Conservation (phyloP, 2,888 invertebrate species). For the Eristalis tenax region DNA sequence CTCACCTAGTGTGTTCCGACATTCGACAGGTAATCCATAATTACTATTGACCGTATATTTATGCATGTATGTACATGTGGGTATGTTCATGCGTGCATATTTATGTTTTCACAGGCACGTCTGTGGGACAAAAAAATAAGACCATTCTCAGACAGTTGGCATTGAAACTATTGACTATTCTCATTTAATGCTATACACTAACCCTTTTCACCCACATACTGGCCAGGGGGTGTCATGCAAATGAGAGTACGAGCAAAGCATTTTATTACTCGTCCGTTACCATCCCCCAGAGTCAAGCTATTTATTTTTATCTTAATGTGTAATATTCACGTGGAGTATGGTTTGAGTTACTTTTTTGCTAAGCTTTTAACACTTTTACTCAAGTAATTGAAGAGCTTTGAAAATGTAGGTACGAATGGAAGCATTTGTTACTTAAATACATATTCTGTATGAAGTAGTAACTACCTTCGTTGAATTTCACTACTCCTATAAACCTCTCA, state of each 20-base stretch:
- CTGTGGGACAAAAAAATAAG: background rate
- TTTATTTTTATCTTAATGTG: slow-evolving; percentile 18
- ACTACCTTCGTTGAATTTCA: too few species aligned
- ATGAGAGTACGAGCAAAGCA: background rate
- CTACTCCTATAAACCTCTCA: too few species aligned
- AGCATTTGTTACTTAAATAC: too few species aligned
- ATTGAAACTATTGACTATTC: slow-evolving; percentile 66
- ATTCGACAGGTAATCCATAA: background rate
- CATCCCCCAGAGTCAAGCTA: slow-evolving; percentile 36
- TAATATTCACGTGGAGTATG: background rate
- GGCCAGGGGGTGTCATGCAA: background rate
- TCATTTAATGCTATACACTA: slow-evolving; percentile 50
- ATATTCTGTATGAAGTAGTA: too few species aligned
- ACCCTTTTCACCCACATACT: slow-evolving; percentile 54
- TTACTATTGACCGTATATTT: background rate
- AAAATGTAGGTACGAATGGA: background rate
- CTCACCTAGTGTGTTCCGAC: background rate
- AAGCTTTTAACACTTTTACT: slow-evolving; percentile 50
- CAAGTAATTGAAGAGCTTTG: slow-evolving; percentile 41
- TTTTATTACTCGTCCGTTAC: slow-evolving; percentile 45
- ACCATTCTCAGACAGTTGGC: slow-evolving; percentile 43
- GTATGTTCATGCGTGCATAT: background rate
- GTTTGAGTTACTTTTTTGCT: slow-evolving; percentile 45
- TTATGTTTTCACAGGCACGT: background rate
- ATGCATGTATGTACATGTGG: background rate